Base-by-base conservation (phyloP, 2,113 vertebrate genomes). In the Boulengeromyrus knoepffleri region DNA sequence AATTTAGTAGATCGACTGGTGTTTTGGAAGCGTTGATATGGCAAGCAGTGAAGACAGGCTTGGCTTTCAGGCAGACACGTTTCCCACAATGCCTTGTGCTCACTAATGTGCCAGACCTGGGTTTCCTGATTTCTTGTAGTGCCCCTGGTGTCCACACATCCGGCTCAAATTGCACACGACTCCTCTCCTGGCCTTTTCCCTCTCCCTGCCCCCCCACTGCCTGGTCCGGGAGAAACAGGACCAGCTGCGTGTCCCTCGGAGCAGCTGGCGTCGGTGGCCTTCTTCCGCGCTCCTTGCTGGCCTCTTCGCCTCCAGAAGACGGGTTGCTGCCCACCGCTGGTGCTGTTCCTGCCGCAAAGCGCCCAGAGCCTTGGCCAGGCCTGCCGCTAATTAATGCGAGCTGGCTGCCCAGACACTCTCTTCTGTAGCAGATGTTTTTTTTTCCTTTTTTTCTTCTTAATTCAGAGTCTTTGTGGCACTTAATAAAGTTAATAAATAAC, bases 401-500 rank as follows among this genome's bases (percentile, higher is more conserved):
- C 47, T 2, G 58, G 5, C 85, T 24, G 50, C 13, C 88, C 47
- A 47, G 24, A 13, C 36, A 53, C 87, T 46, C 45, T 47, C 24
- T 17, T 49, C 56, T 70, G 2, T 21, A 85, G 39, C 83, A 85
- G 83, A 31, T 39, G 36, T 24, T 39, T 88, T 66, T 87, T 47
- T n/a, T 17, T 3, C 9, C 24, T 45, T 74, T 24, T 45, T 46
- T 47, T 52, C 45, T 80, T 80, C 74, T 42, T 42, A 80, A 80
- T 21, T 89, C 58, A 39, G 21, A 24, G 91, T 87, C 89, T 90
- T 92, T 90, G 83, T 87, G 87, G 10, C 31, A 39, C 62, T 83
- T 88, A 91, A 70, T 70, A 31, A 70, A 90, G 91, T 91, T 89
- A 90, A 92, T 90, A 85, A 89, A 86, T 19, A 90, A 88, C 92